phyloP scores from a whole-genome alignment of 2,113 vertebrate species.

The Amblyornis subalaris region DNA sequence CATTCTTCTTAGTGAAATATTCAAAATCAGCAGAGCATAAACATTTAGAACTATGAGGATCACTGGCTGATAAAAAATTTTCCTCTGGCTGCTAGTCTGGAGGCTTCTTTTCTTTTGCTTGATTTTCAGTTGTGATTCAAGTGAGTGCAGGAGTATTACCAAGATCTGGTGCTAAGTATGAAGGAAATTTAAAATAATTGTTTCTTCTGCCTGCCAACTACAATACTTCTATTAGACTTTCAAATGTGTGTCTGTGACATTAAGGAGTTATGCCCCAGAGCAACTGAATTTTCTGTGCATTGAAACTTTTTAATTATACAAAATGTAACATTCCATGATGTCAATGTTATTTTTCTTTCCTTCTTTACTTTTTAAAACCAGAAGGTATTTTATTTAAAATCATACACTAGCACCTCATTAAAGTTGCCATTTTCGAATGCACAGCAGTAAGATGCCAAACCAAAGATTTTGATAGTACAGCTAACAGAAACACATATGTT shows the following conservation, averaged over 20 bases:
- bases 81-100: background rate
- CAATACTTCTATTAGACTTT: background rate
- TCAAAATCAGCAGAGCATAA: background rate
- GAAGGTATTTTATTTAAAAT: background rate
- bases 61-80: background rate
- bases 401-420: background rate
- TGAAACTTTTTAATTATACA: background rate
- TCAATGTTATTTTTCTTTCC: background rate
- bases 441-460: background rate
- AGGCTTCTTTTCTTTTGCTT: background rate
- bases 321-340: background rate
- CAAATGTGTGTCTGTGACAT: background rate
- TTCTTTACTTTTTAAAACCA: background rate
- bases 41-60: background rate
- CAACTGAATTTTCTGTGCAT: background rate
- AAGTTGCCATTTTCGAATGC: background rate
- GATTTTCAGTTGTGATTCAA: background rate
- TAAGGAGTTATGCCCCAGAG: background rate
- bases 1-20: background rate
- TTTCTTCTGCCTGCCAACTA: background rate
- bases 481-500: background rate
- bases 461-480: background rate
- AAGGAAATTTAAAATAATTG: background rate
- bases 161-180: background rate
- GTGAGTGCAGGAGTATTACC: background rate